Percentiles rank a stretch among this genome's conserved stretches.
Evolutionary conservation across 1,140 invertebrate genomes (phyloP).

Genomic region (Chironomus tepperi): DNA sequence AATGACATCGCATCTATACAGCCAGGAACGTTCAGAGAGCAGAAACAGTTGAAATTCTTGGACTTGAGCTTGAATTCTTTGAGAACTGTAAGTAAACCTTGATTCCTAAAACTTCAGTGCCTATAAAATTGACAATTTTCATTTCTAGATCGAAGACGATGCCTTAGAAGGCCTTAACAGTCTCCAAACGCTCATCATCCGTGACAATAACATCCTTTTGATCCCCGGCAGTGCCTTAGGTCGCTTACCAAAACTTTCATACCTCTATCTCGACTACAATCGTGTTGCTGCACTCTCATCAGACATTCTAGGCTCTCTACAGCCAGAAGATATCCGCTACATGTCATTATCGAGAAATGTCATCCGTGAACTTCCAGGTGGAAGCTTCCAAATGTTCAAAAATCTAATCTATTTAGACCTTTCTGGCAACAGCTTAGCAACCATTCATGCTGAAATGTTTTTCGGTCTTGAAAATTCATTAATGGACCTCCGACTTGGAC

Average conservation of each 20-base stretch:
- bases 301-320: constrained; percentile 59
- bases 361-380: constrained; percentile 71
- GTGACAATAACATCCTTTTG: constrained; percentile 79
- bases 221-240: constrained; percentile 71
- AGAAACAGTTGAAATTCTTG: constrained; percentile 59
- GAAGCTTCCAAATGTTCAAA: constrained; percentile 69
- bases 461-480: constrained; percentile 62
- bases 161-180: constrained; percentile 70
- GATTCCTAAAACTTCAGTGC: no score
- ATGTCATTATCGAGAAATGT: constrained; percentile 70
- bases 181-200: constrained; percentile 67
- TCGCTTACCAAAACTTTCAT: constrained; percentile 59
- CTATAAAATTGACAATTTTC: constrained; percentile 26
- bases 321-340: constrained; percentile 39
- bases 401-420: constrained; percentile 65
- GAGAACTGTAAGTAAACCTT: constrained; percentile 63
- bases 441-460: constrained; percentile 63
- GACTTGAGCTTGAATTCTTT: constrained; percentile 79
- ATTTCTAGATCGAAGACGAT: constrained; percentile 69
- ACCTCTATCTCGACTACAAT: constrained; percentile 75
- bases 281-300: constrained; percentile 73
- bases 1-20: constrained; percentile 75
- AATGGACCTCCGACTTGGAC: constrained; percentile 60
- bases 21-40: constrained; percentile 65
- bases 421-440: constrained; percentile 65